phyloP scores from a whole-genome alignment of 2,113 vertebrate genomes.

The Grammomys dolichurus region DNA sequence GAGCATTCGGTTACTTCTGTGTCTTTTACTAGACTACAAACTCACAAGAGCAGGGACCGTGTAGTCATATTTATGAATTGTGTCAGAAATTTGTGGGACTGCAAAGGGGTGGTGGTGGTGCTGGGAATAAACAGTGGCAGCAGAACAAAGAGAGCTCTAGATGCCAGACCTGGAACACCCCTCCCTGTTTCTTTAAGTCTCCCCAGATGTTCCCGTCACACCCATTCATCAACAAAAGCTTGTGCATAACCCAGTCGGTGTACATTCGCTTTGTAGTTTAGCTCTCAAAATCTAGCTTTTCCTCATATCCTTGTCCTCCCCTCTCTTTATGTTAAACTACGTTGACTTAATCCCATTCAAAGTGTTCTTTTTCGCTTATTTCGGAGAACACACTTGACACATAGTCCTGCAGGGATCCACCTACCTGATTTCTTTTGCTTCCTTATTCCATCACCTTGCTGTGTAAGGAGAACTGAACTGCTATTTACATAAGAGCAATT shows the following conservation, averaged over 20 bases:
- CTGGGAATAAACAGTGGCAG: no score
- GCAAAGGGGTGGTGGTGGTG: background rate
- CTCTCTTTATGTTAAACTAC: background rate
- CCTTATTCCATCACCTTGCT: background rate
- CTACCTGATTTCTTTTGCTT: background rate
- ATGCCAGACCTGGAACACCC: background rate
- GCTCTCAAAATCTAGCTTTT: background rate
- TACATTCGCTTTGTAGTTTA: background rate
- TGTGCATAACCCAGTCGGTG: background rate
- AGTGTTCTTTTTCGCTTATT: background rate
- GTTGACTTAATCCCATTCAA: background rate
- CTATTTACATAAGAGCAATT: constrained; percentile 13
- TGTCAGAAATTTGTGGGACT: background rate
- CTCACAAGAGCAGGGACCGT: background rate
- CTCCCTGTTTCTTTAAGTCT: background rate
- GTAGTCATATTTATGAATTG: background rate
- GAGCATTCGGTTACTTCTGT: background rate
- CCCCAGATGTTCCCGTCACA: background rate
- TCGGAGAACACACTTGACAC: background rate
- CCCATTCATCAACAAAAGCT: background rate
- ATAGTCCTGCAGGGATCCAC: background rate
- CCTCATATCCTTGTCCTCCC: background rate
- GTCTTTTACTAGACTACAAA: background rate
- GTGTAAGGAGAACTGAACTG: background rate
- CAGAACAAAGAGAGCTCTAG: background rate